Evolutionary conservation across 2,797 vertebrate genomes (phyloP), one percentile per base, ranked within the genome.

Genomic region (Ctenopoma kingsleyae): DNA sequence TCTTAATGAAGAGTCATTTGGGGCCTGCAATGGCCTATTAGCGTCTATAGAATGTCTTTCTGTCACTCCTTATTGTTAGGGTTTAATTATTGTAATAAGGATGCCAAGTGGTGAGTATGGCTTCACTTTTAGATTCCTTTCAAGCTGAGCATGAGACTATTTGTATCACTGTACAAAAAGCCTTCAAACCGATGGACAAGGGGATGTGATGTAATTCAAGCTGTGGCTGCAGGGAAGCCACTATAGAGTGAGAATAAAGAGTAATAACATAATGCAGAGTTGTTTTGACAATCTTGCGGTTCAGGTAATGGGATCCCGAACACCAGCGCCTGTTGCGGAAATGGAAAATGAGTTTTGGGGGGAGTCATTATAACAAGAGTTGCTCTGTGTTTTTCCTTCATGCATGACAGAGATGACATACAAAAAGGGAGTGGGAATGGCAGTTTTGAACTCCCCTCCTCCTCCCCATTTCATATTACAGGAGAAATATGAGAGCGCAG

Each of bases 361-460:
- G 57, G 27, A 62, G 69, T 76, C 71, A 61, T 81, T 80, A 71
- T 32, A 80, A 86, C 83, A 88, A 85, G 83, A 81, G 73, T 55
- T 2, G 51, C 71, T 76, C 72, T 87, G 81, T 88, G 59, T 87
- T 81, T 84, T 82, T 71, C 70, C 36, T 64, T 74, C 85, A 83
- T 76, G 84, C 78, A 84, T 86, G 81, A 75, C 79, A 75, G 54
- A 79, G 76, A 76, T 80, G 85, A 79, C 80, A 86, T 63, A 55
- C 47, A 49, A 78, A 85, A 80, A 80, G 43, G 48, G 58, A 78
- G 48, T 35, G 55, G 79, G 88, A 90, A 91, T 90, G 87, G 74
- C 80, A 62, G 57, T 58, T 54, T 23, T 47, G n/a, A n/a, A 6
- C 50, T 5, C 32, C 15, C 3, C 16, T 23, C 23, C 38, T 52